Evolutionary conservation across 2,113 vertebrate species (phyloP).

Genomic region (Romanogobio albipinnatus): DNA sequence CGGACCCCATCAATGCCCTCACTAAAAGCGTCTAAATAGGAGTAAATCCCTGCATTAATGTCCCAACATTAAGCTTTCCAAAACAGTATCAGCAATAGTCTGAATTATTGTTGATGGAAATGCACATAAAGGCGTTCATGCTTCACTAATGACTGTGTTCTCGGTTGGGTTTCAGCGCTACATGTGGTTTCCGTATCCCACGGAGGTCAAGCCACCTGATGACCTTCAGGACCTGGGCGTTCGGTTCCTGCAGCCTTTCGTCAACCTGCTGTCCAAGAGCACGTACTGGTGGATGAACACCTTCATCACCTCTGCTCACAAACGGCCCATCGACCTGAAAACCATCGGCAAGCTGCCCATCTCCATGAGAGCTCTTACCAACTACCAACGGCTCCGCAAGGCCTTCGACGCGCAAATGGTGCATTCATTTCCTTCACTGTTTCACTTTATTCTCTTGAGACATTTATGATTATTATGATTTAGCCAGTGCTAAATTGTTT

Average conservation of each 20-base stretch:
- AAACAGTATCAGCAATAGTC: background rate
- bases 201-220: constrained; percentile 93
- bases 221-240: constrained; percentile 98
- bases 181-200: constrained; percentile 88
- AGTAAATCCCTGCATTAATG: background rate
- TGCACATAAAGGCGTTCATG: no score
- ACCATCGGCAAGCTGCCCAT: constrained; percentile 96
- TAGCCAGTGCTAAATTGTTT: no score
- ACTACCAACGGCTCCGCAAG: constrained; percentile 85
- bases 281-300: constrained; percentile 99
- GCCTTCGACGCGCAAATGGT: constrained; percentile 91
- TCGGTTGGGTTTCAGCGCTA: constrained; percentile 80
- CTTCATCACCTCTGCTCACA: constrained; percentile 95
- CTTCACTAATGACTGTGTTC: background rate
- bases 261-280: constrained; percentile 95
- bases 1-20: background rate
- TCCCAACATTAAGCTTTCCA: background rate
- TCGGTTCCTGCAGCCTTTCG: constrained; percentile 93
- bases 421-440: constrained; percentile 9
- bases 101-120: background rate
- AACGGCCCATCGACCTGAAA: constrained; percentile 93
- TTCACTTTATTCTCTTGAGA: background rate
- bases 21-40: no score
- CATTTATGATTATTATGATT: no score
- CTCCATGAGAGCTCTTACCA: constrained; percentile 94